Evolutionary conservation across 2,888 invertebrate genomes (phyloP).

Genomic region (Scaptodrosophila latifasciaeformis): DNA sequence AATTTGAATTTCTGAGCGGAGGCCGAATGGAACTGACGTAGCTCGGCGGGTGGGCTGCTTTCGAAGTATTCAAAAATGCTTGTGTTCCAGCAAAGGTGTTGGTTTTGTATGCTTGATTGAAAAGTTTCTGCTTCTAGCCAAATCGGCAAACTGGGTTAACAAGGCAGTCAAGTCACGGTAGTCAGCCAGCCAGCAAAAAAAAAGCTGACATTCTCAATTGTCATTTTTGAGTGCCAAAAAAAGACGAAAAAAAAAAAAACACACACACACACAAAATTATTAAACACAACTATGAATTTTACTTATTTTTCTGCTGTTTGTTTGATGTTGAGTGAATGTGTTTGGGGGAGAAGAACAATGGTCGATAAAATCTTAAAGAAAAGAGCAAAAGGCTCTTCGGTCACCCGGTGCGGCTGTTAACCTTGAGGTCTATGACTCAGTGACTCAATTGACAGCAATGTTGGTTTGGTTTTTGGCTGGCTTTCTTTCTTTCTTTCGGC

Average conservation of each 20-base stretch:
- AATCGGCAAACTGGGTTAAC: conserved; percentile 43
- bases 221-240: conserved; percentile 35
- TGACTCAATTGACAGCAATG: conserved; percentile 38
- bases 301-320: conserved; percentile 18
- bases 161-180: conserved; percentile 11
- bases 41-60: too few species aligned
- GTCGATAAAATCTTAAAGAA: conserved; percentile 59
- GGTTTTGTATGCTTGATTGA: conserved; percentile 18
- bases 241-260: too few species aligned
- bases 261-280: too few species aligned
- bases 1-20: background rate
- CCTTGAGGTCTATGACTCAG: conserved; percentile 65
- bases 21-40: too few species aligned
- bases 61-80: too few species aligned
- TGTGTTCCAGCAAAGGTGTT: conserved; percentile 19
- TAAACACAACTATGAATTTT: conserved; percentile 53
- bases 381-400: conserved; percentile 7
- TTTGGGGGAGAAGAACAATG: conserved; percentile 37
- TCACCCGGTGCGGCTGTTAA: conserved; percentile 55
- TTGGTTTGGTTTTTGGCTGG: too few species aligned
- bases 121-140: conserved; percentile 7
- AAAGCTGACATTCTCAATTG: conserved; percentile 6
- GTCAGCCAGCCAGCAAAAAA: background rate
- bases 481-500: conserved; percentile 49
- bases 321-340: conserved; percentile 11